Conservation (phyloP, 1,140 invertebrate species). For the Nasonia longicornis region DNA sequence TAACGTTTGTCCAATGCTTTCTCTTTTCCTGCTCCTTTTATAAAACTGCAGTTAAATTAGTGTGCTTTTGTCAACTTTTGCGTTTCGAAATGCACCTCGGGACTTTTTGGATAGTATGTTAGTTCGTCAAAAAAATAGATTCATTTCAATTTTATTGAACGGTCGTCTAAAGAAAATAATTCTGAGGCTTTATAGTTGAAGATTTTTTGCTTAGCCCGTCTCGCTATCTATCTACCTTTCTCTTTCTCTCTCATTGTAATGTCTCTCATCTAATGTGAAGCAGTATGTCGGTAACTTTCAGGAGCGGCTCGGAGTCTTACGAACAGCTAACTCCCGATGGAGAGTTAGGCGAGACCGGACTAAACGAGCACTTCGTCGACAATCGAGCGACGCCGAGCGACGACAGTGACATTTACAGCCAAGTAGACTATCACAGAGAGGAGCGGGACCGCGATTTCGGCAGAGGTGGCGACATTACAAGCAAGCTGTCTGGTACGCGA, state of each 20-base stretch:
- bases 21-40: not conserved
- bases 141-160: no score
- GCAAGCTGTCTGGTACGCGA: slow-evolving; percentile 62
- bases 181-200: no score
- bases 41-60: no score
- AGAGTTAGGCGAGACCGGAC: slow-evolving; percentile 66
- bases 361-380: slow-evolving; percentile 68
- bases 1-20: not conserved
- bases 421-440: slow-evolving; percentile 70
- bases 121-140: no score
- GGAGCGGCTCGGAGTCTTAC: slow-evolving; percentile 86
- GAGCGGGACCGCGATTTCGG: slow-evolving; percentile 64
- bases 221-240: not conserved
- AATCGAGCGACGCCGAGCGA: slow-evolving; percentile 72
- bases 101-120: no score
- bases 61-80: not conserved
- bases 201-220: not conserved
- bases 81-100: no score
- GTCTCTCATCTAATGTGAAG: slow-evolving; percentile 64
- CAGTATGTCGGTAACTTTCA: slow-evolving; percentile 71
- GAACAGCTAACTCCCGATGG: slow-evolving; percentile 79
- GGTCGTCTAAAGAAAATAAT: no score
- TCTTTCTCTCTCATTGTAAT: slow-evolving; percentile 22
- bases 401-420: slow-evolving; percentile 79
- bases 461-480: slow-evolving; percentile 62